Conservation (phyloP, 53 echinoderm and acorn worm genomes). For the Echinometra lucunter region DNA sequence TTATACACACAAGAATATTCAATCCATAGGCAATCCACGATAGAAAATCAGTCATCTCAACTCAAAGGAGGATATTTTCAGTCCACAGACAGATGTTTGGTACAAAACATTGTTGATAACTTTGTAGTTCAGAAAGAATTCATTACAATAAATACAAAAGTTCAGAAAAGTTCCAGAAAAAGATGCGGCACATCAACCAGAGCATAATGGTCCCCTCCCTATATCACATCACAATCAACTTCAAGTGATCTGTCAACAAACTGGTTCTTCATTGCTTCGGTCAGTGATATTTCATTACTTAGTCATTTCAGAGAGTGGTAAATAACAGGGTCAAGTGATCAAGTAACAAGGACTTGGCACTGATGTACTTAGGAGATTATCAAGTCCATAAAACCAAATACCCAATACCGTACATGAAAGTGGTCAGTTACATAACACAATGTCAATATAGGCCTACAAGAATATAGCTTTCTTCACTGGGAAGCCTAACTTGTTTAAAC, state of each 20-base stretch:
- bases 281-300: conserved; percentile 17
- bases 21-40: not conserved
- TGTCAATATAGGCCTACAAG: not conserved
- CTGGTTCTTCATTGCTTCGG: not conserved
- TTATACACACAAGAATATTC: not conserved
- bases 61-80: not conserved
- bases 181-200: not conserved
- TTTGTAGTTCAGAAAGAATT: not conserved
- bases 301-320: not conserved
- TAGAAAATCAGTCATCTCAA: not conserved
- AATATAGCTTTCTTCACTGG: not conserved
- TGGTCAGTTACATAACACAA: not conserved
- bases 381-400: not conserved
- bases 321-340: not conserved
- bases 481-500: not conserved
- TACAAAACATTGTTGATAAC: not conserved
- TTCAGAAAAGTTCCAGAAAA: not conserved
- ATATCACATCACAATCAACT: not conserved
- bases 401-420: not conserved
- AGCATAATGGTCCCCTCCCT: not conserved
- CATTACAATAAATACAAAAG: not conserved
- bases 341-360: not conserved
- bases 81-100: not conserved
- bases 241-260: not conserved
- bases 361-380: not conserved